Base-by-base conservation (phyloP, 2,797 vertebrate genomes). In the Aulostomus chinensis region DNA sequence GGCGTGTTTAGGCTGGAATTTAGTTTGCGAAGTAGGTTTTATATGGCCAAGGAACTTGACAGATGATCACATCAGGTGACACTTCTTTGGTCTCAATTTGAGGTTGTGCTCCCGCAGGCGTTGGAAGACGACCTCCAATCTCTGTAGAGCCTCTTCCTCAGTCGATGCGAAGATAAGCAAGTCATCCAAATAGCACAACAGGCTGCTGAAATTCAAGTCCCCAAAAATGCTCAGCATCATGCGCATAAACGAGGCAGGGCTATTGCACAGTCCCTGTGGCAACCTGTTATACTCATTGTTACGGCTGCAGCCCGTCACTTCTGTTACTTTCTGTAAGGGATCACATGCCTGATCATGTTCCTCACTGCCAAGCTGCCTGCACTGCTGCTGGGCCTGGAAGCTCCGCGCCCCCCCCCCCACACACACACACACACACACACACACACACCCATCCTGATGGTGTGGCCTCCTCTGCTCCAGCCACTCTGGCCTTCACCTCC, bases 171-270 rank as follows among this genome's bases (percentile, higher is more conserved):
- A 66, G 0, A 72, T n/a, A 0, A 76, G 12, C 0, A 69, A 1
- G 2, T 69, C 43, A 5, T 80, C 72, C 0, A 71, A 29, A 8
- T 62, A 68, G 4, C 59, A 68, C 0, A 65, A 7, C 0, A 73
- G 7, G 2, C 21, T 48, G 1, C 4, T 51, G 29, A 71, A 77
- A 4, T 73, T 76, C 3, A 63, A 3, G 3, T 76, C 56, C 0
- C 66, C 55, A 13, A 80, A 76, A 0, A 70, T 63, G 9, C 18
- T 40, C 1, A 68, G 9, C 47, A 68, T 61, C 46, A 57, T 61
- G 0, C 31, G 2, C 58, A 61, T 68, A 2, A 61, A 68, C 1
- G 57, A 45, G 1, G 34, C 33, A 1, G 41, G 39, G 6, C 40
- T 43, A 4, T 45, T 55, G 6, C 40, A 55, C 1, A 55, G 13